Conservation (phyloP, 2,888 invertebrate genomes). For the Acleris laterana region DNA sequence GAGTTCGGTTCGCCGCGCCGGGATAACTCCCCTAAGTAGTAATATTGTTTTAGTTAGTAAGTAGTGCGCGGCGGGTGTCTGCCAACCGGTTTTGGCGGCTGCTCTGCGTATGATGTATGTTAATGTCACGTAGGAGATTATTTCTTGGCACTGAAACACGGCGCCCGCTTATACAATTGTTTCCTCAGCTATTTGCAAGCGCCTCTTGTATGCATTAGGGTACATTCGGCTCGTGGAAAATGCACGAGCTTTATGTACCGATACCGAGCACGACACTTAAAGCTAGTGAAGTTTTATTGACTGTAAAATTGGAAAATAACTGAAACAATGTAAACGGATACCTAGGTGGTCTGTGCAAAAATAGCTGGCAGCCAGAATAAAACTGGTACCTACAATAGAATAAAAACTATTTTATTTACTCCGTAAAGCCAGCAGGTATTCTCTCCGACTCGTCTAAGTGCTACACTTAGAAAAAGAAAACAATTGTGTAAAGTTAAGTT, state of each 20-base stretch:
- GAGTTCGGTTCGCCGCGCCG: slow-evolving; percentile 47
- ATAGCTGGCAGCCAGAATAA: slow-evolving; percentile 12
- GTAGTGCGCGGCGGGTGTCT: slow-evolving; percentile 58
- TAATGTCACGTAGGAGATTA: slow-evolving; percentile 81
- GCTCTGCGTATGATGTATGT: slow-evolving; percentile 75
- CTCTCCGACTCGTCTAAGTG: slow-evolving; percentile 47
- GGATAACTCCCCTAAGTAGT: slow-evolving; percentile 68
- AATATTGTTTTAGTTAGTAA: slow-evolving; percentile 78
- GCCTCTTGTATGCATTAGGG: slow-evolving; percentile 49
- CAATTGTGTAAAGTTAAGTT: slow-evolving; percentile 67
- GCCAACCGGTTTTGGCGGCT: slow-evolving; percentile 78
- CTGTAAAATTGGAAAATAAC: slow-evolving; percentile 38
- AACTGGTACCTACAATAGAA: slow-evolving; percentile 19
- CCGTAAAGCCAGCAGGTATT: slow-evolving; percentile 25
- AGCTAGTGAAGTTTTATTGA: slow-evolving; percentile 37
- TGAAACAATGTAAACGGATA: slow-evolving; percentile 32
- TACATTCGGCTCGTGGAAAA: slow-evolving; percentile 36
- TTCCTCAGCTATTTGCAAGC: slow-evolving; percentile 68
- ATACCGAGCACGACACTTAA: slow-evolving; percentile 39
- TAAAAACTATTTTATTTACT: slow-evolving; percentile 32
- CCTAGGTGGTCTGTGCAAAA: slow-evolving; percentile 8
- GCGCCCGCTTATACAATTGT: slow-evolving; percentile 66
- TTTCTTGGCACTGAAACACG: slow-evolving; percentile 77
- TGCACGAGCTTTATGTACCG: slow-evolving; percentile 46
- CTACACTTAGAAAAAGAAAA: slow-evolving; percentile 72